Conservation (phyloP, 2,113 vertebrate species). For the Brienomyrus brachyistius region DNA sequence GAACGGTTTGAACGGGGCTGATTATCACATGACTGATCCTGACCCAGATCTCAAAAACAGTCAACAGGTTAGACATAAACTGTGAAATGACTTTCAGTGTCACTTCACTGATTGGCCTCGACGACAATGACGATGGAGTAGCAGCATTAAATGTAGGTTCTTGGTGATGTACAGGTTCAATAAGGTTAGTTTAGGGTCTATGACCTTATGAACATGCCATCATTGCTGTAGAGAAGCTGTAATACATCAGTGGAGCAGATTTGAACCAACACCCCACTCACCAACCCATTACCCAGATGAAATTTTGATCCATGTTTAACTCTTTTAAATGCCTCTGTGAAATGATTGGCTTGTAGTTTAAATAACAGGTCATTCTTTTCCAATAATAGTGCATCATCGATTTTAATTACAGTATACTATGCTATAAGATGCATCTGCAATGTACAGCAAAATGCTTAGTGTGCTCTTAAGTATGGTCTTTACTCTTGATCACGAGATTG, state of each 20-base stretch:
- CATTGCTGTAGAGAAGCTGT: neutral
- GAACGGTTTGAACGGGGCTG: neutral
- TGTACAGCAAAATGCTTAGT: neutral
- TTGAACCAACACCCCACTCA: neutral
- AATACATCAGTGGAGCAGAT: neutral
- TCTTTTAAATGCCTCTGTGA: neutral
- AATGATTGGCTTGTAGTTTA: neutral
- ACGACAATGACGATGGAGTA: constrained; percentile 13
- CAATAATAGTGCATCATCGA: neutral
- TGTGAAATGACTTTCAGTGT: constrained; percentile 20
- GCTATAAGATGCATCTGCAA: neutral
- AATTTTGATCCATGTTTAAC: neutral
- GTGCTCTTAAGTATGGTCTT: neutral
- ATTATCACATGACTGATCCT: constrained; percentile 19
- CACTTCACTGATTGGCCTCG: constrained; percentile 37
- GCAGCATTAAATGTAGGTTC: neutral
- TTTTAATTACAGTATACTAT: neutral
- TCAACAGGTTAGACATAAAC: constrained; percentile 20
- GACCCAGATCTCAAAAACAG: constrained; percentile 32
- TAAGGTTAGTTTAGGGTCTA: neutral
- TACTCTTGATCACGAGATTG: neutral
- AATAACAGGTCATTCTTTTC: neutral
- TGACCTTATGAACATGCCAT: neutral
- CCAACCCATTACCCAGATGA: neutral
- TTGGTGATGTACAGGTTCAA: neutral